Conservation (phyloP, 2,888 invertebrate species). For the Nephrotoma appendiculata region DNA sequence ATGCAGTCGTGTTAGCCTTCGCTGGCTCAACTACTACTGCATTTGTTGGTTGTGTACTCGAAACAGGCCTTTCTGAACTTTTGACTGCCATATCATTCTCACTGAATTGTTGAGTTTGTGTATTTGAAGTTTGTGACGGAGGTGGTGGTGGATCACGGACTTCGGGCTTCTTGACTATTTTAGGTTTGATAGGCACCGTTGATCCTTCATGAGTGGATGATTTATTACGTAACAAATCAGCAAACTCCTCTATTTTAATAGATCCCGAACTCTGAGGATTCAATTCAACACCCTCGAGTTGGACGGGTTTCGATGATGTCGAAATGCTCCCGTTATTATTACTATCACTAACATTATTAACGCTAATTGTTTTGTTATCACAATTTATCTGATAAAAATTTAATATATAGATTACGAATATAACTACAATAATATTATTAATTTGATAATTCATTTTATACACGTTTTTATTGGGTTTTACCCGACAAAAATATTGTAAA, state of each 20-base stretch:
- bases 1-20: not conserved
- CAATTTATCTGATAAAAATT: constrained; percentile 2
- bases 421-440: not conserved
- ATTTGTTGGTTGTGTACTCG: not conserved
- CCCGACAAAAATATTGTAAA: not conserved
- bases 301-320: not conserved
- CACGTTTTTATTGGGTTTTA: not conserved
- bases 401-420: not conserved
- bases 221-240: not conserved
- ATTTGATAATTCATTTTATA: not conserved
- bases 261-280: not conserved
- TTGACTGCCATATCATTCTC: not conserved
- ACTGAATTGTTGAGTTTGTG: not conserved
- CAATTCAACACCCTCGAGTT: not conserved
- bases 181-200: not conserved
- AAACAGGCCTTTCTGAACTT: not conserved
- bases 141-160: too few relatives aligned
- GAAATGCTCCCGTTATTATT: not conserved
- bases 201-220: not conserved
- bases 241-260: not conserved
- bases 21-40: not conserved
- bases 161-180: too few relatives aligned
- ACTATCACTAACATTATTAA: not conserved
- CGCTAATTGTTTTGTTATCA: not conserved
- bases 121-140: not conserved